phyloP scores from a whole-genome alignment of 2,797 vertebrate species.

The Alcedo atthis region DNA sequence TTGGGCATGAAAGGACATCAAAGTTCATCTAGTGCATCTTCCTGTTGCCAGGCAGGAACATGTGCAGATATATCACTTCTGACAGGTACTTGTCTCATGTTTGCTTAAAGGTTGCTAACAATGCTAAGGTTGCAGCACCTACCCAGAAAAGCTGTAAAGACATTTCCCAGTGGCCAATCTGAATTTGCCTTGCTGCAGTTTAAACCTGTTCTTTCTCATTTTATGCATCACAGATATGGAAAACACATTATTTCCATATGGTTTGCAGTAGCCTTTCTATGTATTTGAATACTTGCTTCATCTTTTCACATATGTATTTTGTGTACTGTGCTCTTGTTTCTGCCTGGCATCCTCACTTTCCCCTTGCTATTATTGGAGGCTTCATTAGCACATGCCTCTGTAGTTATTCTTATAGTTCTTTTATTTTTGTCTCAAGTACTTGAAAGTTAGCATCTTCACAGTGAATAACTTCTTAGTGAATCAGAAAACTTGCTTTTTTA shows the following conservation, averaged over 20 bases:
- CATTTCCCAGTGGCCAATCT: neutral
- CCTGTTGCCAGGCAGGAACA: conserved; percentile 1
- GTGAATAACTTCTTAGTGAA: neutral
- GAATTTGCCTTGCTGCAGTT: neutral
- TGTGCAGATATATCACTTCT: neutral
- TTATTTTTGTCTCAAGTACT: neutral
- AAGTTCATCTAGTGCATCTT: neutral
- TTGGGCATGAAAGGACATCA: neutral
- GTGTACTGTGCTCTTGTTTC: neutral
- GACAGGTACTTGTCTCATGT: neutral
- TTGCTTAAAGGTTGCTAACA: conserved; percentile 11
- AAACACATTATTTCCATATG: neutral
- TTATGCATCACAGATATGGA: neutral
- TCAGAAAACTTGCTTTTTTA: neutral
- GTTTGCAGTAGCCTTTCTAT: neutral
- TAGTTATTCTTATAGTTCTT: neutral
- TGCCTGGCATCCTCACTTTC: neutral
- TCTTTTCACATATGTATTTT: neutral
- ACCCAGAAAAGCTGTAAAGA: neutral
- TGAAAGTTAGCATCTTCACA: neutral
- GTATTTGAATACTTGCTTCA: neutral
- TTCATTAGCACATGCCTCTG: neutral
- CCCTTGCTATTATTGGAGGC: neutral
- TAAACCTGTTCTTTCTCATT: neutral
- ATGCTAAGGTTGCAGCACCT: neutral